A percentile compares a stretch with the other conserved stretches of the same genome.
phyloP scores from a whole-genome alignment of 1,140 invertebrate genomes.

The Teleogryllus occipitalis region DNA sequence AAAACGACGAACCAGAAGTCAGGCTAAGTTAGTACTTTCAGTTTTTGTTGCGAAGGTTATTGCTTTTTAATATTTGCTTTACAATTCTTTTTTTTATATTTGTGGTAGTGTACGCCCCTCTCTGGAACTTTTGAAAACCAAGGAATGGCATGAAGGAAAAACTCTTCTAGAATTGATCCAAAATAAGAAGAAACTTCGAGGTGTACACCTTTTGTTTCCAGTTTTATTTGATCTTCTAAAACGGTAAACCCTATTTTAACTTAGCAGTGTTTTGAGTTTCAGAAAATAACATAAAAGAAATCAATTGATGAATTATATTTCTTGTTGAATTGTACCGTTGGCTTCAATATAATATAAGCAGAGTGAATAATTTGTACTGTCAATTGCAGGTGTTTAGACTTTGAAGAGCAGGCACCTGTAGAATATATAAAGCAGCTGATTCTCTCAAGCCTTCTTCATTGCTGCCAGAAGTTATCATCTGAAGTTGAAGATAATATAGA shows the following conservation, averaged over 20 bases:
- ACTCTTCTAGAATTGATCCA: slow-evolving; percentile 77
- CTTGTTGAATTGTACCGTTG: too few species aligned
- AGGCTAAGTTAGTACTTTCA: neutral
- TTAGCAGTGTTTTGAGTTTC: neutral
- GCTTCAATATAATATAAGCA: too few species aligned
- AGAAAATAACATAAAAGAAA: too few species aligned
- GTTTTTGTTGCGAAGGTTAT: neutral
- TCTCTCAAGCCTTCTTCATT: slow-evolving; percentile 65
- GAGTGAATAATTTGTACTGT: too few species aligned
- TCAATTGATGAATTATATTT: too few species aligned
- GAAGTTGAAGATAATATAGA: slow-evolving; percentile 30
- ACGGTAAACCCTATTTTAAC: slow-evolving; percentile 36
- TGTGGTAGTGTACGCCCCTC: slow-evolving; percentile 21
- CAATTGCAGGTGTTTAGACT: slow-evolving; percentile 51
- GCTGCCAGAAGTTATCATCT: slow-evolving; percentile 48
- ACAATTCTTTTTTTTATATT: neutral
- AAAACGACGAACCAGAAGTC: neutral
- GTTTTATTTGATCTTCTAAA: slow-evolving; percentile 74
- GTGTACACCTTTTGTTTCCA: slow-evolving; percentile 55
- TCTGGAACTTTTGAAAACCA: slow-evolving; percentile 48
- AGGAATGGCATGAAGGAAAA: slow-evolving; percentile 67
- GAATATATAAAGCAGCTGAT: slow-evolving; percentile 86
- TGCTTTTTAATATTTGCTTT: neutral
- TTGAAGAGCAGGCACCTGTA: slow-evolving; percentile 72
- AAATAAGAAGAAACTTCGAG: slow-evolving; percentile 64